Evolutionary conservation across 2,888 invertebrate genomes (phyloP).

Genomic region (Nasonia oneida): DNA sequence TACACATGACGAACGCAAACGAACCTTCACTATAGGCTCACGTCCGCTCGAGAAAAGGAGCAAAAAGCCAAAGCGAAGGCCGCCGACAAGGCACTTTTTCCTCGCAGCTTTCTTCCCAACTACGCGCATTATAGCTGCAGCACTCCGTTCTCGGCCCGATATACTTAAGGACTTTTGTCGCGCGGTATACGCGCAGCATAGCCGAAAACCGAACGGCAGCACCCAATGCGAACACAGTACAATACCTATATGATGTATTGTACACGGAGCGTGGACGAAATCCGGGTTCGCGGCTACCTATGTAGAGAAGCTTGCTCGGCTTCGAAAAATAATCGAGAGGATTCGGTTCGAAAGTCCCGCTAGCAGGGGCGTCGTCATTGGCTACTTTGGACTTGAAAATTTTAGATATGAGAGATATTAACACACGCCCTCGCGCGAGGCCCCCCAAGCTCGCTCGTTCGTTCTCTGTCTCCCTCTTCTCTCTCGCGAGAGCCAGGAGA

Average conservation of each 20-base stretch:
- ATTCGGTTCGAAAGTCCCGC: constrained; percentile 44
- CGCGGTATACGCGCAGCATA: too few species aligned
- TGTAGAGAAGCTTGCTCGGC: background rate
- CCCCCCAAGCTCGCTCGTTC: background rate
- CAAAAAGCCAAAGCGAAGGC: constrained; percentile 34
- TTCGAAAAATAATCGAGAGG: background rate
- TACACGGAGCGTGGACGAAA: too few species aligned
- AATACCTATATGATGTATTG: too few species aligned
- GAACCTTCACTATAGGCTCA: background rate
- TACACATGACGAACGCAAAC: background rate
- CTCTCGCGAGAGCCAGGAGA: background rate
- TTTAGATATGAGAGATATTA: constrained; percentile 40
- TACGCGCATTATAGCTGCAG: background rate
- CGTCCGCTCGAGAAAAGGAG: background rate
- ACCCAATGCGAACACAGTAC: too few species aligned
- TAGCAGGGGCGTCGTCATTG: constrained; percentile 8
- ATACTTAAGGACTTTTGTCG: background rate
- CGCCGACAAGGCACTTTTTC: constrained; percentile 27
- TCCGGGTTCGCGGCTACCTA: too few species aligned
- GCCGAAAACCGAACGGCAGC: too few species aligned
- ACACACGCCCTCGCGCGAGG: constrained; percentile 46
- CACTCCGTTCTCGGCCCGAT: background rate
- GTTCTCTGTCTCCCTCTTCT: constrained; percentile 11
- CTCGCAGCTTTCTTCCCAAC: background rate
- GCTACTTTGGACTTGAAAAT: constrained; percentile 37